These are phyloP conservation scores for Trichopoda pennipes DNA, from an alignment of 2,888 invertebrate species.

Conservation along the genomic window DNA sequence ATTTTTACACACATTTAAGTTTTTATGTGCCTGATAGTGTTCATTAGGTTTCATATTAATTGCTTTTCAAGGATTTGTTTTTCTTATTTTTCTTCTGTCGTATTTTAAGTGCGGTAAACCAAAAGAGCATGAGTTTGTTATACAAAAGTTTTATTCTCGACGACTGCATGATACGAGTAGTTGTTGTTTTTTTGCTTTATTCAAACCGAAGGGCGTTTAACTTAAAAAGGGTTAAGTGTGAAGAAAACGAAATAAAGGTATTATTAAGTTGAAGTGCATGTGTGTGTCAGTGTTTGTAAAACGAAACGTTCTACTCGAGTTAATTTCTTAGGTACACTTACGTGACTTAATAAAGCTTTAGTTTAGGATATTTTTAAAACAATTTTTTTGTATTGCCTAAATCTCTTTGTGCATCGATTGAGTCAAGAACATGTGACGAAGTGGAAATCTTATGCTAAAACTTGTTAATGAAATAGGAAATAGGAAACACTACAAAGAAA, in stretches of 20 bases:
- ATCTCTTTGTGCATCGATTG: too few species aligned
- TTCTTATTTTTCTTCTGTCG: too few species aligned
- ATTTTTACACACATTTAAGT: too few species aligned
- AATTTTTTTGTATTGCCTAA: too few species aligned
- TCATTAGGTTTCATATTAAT: conserved; percentile 8
- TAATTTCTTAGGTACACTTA: background rate
- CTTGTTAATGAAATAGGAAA: too few species aligned
- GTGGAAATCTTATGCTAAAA: too few species aligned
- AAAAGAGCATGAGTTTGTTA: background rate
- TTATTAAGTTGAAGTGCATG: conserved; percentile 11
- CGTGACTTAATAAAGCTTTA: background rate
- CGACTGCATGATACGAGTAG: background rate
- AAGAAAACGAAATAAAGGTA: background rate
- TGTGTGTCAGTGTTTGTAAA: background rate
- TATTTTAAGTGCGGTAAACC: background rate
- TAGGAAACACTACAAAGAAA: too few species aligned
- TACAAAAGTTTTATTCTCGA: conserved; percentile 1
- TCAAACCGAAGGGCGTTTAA: conserved; percentile 1
- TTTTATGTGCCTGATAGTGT: background rate
- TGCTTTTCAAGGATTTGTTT: conserved; percentile 22
- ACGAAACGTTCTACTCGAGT: background rate
- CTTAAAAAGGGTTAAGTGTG: conserved; percentile 14
- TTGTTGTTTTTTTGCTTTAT: conserved; percentile 6
- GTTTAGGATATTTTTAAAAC: background rate
- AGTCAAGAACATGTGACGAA: too few species aligned